Base-by-base conservation (phyloP, 1,140 invertebrate species). In the Neodiprion lecontei region DNA sequence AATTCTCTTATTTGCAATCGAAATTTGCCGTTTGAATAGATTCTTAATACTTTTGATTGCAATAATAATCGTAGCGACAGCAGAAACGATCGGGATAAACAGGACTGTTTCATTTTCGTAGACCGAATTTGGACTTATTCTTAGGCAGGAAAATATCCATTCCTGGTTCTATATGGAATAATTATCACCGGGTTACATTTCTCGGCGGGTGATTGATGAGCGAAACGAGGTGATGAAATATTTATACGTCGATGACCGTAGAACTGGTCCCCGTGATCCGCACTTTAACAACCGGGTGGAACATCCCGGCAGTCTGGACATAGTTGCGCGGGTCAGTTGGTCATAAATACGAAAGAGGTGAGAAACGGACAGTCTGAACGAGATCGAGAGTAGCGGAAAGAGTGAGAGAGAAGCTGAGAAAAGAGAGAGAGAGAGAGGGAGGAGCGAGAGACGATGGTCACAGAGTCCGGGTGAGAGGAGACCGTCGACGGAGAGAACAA, bases 271-370 rank as follows among this genome's bases (percentile, higher is more conserved):
- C 53, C 53, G 53, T 17, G 53, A 61, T 61, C 67, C 23, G 10
- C 3, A 65, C 61, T 47, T 23, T 69, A 21, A 21, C 67, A 11
- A 11, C 10, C 17, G 67, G 67, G 12, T 14, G 14, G 40, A 21
- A 11, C 40, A 47, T 7, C 67, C 67, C 40, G 4, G 80, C n/a
- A 40, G 28, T 12, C 53, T 17, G 79, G 77, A 75, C 72, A 76
- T 79, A 75, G 72, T 84, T 83, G 84, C 76, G 80, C 78, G 74
- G 79, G 83, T 83, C 83, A 85, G 81, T 83, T 79, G 79, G 75
- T 74, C 72, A 76, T 74, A 61, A 50, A 70, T 50, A 74, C 49
- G 72, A 68, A 72, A 69, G 40, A 69, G 67, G 67, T 17, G 53
- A 61, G 53, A 61, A 17, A 61, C 11, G 53, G 11, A 17, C 11